A percentile compares a stretch with the other conserved stretches of the same genome.
Evolutionary conservation across 2,797 vertebrate genomes (phyloP).

Genomic region (Channa striata): DNA sequence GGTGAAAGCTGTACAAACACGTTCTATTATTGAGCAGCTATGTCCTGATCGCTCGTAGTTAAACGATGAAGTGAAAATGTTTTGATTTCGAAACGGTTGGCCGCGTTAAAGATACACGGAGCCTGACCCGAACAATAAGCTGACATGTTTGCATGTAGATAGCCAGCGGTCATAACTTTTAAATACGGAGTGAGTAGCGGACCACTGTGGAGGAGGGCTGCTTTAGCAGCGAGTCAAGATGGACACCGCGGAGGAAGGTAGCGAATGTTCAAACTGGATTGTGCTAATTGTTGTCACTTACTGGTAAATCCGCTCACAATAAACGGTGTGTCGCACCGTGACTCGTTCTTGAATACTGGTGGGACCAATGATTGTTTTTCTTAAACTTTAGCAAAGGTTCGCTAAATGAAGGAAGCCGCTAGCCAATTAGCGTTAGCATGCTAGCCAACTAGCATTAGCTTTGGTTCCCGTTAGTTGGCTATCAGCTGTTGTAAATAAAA

Average conservation of each 20-base stretch:
- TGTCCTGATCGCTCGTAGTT: constrained; percentile 14
- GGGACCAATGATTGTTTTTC: fast-evolving
- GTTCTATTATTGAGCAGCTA: not conserved
- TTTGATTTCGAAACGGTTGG: not conserved
- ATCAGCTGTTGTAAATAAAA: constrained; percentile 20
- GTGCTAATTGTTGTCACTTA: constrained; percentile 4
- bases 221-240: constrained; percentile 85
- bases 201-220: constrained; percentile 59
- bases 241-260: constrained; percentile 95
- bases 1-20: constrained; percentile 13
- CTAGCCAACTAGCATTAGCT: constrained; percentile 45
- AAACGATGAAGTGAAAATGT: constrained; percentile 6
- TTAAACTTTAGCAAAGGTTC: not conserved
- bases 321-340: fast-evolving
- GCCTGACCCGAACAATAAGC: not conserved
- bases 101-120: not conserved
- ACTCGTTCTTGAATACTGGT: fast-evolving
- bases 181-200: constrained; percentile 24
- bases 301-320: fast-evolving
- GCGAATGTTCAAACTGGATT: constrained; percentile 47
- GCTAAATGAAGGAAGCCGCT: constrained; percentile 32
- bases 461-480: constrained; percentile 6
- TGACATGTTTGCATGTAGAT: constrained; percentile 55
- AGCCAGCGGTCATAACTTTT: constrained; percentile 27
- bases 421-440: constrained; percentile 51